These are phyloP conservation scores for Hipposideros armiger DNA, from an alignment of 2,113 vertebrate species.

Conservation along the genomic window DNA sequence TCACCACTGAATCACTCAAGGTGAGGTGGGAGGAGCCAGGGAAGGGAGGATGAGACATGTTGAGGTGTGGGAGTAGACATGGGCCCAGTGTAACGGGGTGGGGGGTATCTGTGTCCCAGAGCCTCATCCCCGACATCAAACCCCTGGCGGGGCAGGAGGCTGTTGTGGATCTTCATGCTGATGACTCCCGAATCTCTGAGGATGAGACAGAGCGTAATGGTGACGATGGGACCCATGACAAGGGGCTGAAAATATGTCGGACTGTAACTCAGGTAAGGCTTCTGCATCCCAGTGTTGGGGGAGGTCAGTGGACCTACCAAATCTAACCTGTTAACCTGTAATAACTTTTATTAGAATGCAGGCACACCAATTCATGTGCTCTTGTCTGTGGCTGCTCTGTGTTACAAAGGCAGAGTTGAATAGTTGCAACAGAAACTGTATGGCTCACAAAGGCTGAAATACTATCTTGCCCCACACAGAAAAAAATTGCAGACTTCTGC, in stretches of 20 bases:
- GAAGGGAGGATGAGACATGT: constrained; percentile 69
- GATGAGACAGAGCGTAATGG: constrained; percentile 91
- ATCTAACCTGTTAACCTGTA: background rate
- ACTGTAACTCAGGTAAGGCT: constrained; percentile 94
- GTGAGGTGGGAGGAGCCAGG: constrained; percentile 83
- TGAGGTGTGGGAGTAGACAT: constrained; percentile 65
- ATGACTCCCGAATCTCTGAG: constrained; percentile 93
- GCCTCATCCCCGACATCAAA: constrained; percentile 96
- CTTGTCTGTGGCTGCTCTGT: background rate
- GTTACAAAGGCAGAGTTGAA: background rate
- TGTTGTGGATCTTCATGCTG: constrained; percentile 94
- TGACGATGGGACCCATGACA: constrained; percentile 89
- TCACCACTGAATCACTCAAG: constrained; percentile 96
- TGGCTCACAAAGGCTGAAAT: background rate
- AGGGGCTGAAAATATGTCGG: constrained; percentile 94
- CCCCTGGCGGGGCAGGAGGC: constrained; percentile 90
- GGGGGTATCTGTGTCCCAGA: constrained; percentile 89
- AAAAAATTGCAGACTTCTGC: background rate
- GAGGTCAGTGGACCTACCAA: background rate
- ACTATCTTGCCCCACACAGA: background rate
- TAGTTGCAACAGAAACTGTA: background rate
- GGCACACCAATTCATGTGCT: background rate
- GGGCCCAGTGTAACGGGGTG: constrained; percentile 85
- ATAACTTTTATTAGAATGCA: background rate
- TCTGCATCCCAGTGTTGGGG: background rate